Evolutionary conservation across 2,888 invertebrate genomes (phyloP).

Genomic region (Lithodes maja): DNA sequence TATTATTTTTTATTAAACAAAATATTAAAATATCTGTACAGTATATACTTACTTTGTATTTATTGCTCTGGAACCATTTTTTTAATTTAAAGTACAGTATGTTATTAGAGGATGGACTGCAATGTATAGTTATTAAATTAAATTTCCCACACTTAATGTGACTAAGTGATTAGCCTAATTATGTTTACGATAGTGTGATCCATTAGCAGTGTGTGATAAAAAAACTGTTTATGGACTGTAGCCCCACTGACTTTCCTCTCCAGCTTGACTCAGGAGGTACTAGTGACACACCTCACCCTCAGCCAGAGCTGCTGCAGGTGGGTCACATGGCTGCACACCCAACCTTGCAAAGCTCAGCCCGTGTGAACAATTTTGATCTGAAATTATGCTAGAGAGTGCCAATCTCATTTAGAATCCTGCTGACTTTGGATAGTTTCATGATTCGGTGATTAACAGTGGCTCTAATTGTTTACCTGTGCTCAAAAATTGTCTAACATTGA

Average conservation of each 20-base stretch:
- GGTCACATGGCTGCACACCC: not conserved
- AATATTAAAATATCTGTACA: too few relatives aligned
- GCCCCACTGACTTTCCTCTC: not conserved
- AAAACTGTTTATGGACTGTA: not conserved
- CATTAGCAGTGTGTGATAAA: too few relatives aligned
- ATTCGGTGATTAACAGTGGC: not conserved
- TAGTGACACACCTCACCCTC: not conserved
- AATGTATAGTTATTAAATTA: too few relatives aligned
- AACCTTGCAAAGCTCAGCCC: not conserved
- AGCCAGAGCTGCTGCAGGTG: not conserved
- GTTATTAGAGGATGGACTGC: too few relatives aligned
- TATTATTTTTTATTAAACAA: too few relatives aligned
- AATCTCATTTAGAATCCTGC: not conserved
- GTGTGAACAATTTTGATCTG: not conserved
- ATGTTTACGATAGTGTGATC: too few relatives aligned
- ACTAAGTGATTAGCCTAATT: too few relatives aligned
- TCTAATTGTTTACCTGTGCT: slow-evolving; percentile 17
- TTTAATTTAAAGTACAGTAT: too few relatives aligned
- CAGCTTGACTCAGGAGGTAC: not conserved
- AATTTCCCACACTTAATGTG: too few relatives aligned
- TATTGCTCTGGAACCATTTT: too few relatives aligned
- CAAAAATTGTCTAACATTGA: too few relatives aligned
- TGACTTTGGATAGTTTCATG: not conserved
- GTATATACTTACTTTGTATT: too few relatives aligned
- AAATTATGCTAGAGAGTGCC: not conserved